Percentiles rank a stretch among this genome's conserved stretches.
These are phyloP conservation scores for Zophobas atratus DNA, from an alignment of 1,140 invertebrate species.

Conservation along the genomic window DNA sequence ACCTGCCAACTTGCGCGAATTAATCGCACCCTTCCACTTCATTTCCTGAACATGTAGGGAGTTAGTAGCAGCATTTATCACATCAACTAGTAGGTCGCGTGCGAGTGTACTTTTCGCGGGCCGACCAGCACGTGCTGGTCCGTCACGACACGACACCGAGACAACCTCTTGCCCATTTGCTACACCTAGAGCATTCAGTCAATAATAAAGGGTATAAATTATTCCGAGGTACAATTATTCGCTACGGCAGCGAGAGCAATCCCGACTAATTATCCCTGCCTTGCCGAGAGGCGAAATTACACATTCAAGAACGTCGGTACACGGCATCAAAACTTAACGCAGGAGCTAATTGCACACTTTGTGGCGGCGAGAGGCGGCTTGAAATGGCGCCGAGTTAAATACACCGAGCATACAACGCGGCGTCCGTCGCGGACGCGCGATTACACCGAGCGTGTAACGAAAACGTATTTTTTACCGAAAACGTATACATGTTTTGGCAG, in stretches of 20 bases:
- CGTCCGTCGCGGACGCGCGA: no score
- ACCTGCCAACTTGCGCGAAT: background rate
- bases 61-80: slow-evolving; percentile 8
- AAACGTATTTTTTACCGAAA: no score
- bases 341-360: no score
- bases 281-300: slow-evolving; percentile 1
- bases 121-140: background rate
- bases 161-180: background rate
- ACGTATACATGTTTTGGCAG: no score
- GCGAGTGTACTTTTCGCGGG: slow-evolving; percentile 1
- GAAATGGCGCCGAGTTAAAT: no score
- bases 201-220: slow-evolving; percentile 6
- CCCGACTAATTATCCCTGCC: background rate
- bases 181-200: background rate
- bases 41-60: slow-evolving; percentile 13
- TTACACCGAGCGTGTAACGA: no score
- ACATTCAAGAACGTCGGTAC: background rate
- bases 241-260: background rate
- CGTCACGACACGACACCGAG: background rate
- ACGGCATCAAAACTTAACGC: no score
- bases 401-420: no score
- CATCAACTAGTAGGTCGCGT: slow-evolving; percentile 13
- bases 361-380: no score
- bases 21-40: background rate
- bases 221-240: background rate